These are phyloP conservation scores for Sylvilagus bachmani DNA, from an alignment of 2,113 vertebrate species.

Conservation along the genomic window DNA sequence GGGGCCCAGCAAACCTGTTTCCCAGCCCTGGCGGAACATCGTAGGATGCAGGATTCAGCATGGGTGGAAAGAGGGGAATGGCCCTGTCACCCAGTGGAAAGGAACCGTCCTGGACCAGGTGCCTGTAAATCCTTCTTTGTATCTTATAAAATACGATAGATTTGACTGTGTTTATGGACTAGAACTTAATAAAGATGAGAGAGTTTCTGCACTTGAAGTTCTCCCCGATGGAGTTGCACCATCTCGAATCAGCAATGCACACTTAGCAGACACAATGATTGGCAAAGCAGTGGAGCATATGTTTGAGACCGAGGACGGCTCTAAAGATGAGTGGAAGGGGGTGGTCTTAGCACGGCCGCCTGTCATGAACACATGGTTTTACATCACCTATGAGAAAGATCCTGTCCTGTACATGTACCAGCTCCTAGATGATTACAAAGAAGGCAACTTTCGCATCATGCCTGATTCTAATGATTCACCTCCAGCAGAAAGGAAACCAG, in stretches of 20 bases:
- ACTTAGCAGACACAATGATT: constrained; percentile 96
- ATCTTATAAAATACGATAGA: constrained; percentile 98
- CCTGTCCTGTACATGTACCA: constrained; percentile 99
- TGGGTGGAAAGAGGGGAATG: constrained; percentile 96
- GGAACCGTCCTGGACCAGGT: constrained; percentile 98
- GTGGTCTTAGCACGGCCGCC: constrained; percentile 98
- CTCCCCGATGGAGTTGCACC: constrained; percentile 96
- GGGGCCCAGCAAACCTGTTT: constrained; percentile 94
- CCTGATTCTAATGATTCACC: constrained; percentile 97
- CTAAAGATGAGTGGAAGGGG: constrained; percentile 98
- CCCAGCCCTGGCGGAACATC: constrained; percentile 95
- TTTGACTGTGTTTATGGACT: constrained; percentile 98
- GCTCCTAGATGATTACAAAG: constrained; percentile 98
- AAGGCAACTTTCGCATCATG: constrained; percentile 98
- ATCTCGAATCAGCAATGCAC: constrained; percentile 94
- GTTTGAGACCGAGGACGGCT: constrained; percentile 99
- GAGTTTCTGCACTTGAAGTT: constrained; percentile 97
- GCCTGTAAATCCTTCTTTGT: constrained; percentile 97
- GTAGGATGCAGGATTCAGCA: constrained; percentile 99
- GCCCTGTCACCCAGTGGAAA: constrained; percentile 96
- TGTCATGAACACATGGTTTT: constrained; percentile 99
- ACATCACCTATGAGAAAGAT: constrained; percentile 99
- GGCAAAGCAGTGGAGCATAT: constrained; percentile 99
- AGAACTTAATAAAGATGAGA: constrained; percentile 98
- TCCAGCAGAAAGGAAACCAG: constrained; percentile 96